Percentiles rank a stretch among this genome's conserved stretches.
Evolutionary conservation across 2,113 vertebrate genomes (phyloP).

Genomic region (Lates calcarifer): DNA sequence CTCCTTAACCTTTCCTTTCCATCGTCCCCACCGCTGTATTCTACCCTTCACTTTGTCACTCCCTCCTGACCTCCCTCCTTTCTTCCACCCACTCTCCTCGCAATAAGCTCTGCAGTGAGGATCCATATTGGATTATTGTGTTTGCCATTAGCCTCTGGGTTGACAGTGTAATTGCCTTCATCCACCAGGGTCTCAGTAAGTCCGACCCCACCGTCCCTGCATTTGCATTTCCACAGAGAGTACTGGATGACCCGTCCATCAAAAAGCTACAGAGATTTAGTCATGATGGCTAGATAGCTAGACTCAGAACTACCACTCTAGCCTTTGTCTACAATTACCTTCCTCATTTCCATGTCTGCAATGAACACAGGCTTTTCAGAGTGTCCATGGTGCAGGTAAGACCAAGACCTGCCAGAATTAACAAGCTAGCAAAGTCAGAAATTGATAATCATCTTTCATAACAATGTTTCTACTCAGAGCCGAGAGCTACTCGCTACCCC

Average conservation of each 20-base stretch:
- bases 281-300: background rate
- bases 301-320: background rate
- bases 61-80: slow-evolving; percentile 57
- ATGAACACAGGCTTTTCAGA: background rate
- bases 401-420: background rate
- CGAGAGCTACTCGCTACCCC: background rate
- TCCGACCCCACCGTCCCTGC: slow-evolving; percentile 24
- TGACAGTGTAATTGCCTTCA: slow-evolving; percentile 67
- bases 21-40: background rate
- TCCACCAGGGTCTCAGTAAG: slow-evolving; percentile 34
- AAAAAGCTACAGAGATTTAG: slow-evolving; percentile 5
- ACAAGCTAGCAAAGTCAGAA: slow-evolving; percentile 13
- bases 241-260: slow-evolving; percentile 12
- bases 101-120: slow-evolving; percentile 36
- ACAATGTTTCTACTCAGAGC: slow-evolving; percentile 19
- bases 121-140: slow-evolving; percentile 69
- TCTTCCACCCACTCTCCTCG: slow-evolving; percentile 37
- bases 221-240: slow-evolving; percentile 51
- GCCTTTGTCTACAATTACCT: background rate
- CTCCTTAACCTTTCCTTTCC: slow-evolving; percentile 23
- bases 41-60: slow-evolving; percentile 23
- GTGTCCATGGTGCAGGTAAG: background rate
- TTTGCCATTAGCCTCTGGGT: slow-evolving; percentile 65
- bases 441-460: slow-evolving; percentile 20
- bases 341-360: background rate